Base-by-base conservation (phyloP, 2,888 invertebrate genomes). In the Copidosoma aretas region DNA sequence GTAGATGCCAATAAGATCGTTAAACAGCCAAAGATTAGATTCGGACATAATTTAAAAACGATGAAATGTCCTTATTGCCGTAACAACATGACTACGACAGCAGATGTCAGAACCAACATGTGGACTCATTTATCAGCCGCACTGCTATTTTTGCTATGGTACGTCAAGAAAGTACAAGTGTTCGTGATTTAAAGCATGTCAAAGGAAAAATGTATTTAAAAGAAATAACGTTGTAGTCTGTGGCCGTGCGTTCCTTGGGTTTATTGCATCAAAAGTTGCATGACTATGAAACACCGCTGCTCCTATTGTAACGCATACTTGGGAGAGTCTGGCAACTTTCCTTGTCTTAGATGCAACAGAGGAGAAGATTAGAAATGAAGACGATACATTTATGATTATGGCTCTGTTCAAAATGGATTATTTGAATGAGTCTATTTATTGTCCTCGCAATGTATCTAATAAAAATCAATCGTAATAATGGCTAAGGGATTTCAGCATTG, bases 221-320 rank as follows among this genome's bases (percentile, higher is more conserved):
- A 63, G 10, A 8, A 22, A 1, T 63, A n/a, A 5, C 15, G 21
- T 54, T 56, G 17, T 22, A 66, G 66, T 17, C 17, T 60, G 1
- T 60, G 53, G 46, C 66, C 66, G 10, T 66, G 60, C 19, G 46
- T 66, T 1, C 66, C 66, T 0, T 66, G 46, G 12, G 54, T 66
- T 19, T 66, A 66, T 21, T 53, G 60, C n/a, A n/a, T 32, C 21
- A 24, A 60, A 21, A 19, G 12, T 3, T 60, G 53, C 17, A 21
- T 66, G 19, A 54, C 8, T 10, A 54, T 53, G 32, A 25, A 51
- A n/a, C 66, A 66, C 24, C 60, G 24, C 19, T 66, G 66, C 22
- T 12, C 25, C n/a, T 19, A 52, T 1, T 66, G 66, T 19, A 15
- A 60, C 56, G 19, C 25, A 15, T 56, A 25, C n/a, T 21, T 63